Conservation (phyloP, 2,888 invertebrate genomes). For the Drosophila percnosoma region DNA sequence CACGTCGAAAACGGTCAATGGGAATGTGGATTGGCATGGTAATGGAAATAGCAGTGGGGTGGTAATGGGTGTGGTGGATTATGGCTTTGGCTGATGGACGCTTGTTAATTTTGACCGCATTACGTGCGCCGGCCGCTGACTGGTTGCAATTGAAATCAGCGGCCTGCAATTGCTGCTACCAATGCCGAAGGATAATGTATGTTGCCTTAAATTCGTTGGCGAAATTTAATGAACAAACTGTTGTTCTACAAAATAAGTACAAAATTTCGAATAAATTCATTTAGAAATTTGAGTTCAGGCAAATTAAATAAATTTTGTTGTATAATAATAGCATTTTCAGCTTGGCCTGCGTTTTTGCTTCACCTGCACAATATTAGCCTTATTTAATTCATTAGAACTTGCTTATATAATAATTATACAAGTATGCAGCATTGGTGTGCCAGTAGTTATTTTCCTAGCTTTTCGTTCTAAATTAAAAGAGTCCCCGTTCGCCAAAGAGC, state of each 20-base stretch:
- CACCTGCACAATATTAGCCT: not conserved
- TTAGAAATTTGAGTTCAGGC: not conserved
- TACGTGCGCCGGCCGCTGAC: slow-evolving; percentile 53
- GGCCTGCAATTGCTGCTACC: slow-evolving; percentile 17
- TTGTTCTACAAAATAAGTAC: slow-evolving; percentile 1
- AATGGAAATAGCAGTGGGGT: slow-evolving; percentile 1
- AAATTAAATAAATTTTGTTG: not conserved
- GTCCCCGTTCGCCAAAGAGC: not conserved
- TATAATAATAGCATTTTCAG: not conserved
- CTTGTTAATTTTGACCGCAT: slow-evolving; percentile 69
- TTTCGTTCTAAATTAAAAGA: not conserved
- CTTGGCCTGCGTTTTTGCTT: not conserved
- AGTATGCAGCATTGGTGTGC: not conserved
- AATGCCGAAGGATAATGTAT: slow-evolving; percentile 8
- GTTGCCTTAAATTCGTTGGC: slow-evolving; percentile 20
- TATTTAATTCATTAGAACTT: not conserved
- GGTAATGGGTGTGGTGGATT: slow-evolving; percentile 2
- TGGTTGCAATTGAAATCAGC: slow-evolving; percentile 47
- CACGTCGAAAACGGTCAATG: slow-evolving; percentile 31
- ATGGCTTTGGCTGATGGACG: slow-evolving; percentile 45
- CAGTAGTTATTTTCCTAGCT: not conserved
- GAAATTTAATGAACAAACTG: slow-evolving; percentile 20
- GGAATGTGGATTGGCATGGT: slow-evolving; percentile 16
- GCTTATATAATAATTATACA: not conserved
- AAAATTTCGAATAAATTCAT: not conserved